Conservation (phyloP, 2,888 invertebrate species). For the Agonopterix arenella region DNA sequence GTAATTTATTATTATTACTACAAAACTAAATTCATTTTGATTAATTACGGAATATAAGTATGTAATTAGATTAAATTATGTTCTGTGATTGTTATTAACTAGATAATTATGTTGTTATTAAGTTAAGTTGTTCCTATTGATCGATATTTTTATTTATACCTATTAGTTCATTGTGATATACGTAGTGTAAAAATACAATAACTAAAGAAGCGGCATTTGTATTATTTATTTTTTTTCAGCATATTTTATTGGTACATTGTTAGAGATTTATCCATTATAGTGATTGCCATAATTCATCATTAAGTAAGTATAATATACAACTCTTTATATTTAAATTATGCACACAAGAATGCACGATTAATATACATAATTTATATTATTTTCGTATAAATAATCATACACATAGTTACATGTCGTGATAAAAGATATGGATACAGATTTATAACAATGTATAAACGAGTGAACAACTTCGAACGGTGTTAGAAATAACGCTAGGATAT, state of each 20-base stretch:
- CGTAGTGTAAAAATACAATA: constrained; percentile 43
- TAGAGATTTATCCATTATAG: constrained; percentile 64
- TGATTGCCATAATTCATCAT: constrained; percentile 58
- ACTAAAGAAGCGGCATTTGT: constrained; percentile 76
- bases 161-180: no score
- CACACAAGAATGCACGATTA: constrained; percentile 67
- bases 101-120: not conserved
- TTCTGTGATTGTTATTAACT: not conserved
- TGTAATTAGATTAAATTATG: not conserved
- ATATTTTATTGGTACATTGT: constrained; percentile 75
- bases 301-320: constrained; percentile 68
- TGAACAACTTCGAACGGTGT: constrained; percentile 73
- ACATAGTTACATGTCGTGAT: constrained; percentile 60
- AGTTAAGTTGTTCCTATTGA: not conserved
- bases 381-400: constrained; percentile 70
- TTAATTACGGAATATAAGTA: not conserved
- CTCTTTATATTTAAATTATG: constrained; percentile 65
- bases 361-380: constrained; percentile 63
- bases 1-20: not conserved
- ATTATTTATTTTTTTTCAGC: constrained; percentile 72
- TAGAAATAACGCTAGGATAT: constrained; percentile 66
- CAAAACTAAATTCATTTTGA: not conserved
- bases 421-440: constrained; percentile 71
- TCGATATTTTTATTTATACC: no score
- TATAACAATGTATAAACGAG: constrained; percentile 74